These are phyloP conservation scores for Plestiodon gilberti DNA, from an alignment of 2,113 vertebrate species.

Conservation along the genomic window DNA sequence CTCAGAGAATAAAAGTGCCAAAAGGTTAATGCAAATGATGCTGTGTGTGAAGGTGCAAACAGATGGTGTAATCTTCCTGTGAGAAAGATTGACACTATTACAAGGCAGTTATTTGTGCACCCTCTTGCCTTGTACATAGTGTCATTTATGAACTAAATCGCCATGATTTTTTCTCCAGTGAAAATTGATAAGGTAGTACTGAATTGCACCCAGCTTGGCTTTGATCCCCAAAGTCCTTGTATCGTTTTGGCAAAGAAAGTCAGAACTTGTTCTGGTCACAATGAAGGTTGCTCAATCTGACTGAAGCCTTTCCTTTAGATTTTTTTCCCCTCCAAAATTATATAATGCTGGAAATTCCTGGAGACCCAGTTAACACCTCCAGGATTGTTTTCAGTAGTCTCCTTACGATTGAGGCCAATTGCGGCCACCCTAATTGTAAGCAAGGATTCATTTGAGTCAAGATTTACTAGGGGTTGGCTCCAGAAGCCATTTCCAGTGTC, in stretches of 20 bases:
- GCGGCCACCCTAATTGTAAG: neutral
- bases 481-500: neutral
- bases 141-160: conserved; percentile 60
- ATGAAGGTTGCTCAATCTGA: too few relatives aligned
- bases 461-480: neutral
- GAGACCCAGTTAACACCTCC: too few relatives aligned
- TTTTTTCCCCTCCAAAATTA: too few relatives aligned
- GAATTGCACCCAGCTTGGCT: conserved; percentile 39
- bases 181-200: conserved; percentile 48
- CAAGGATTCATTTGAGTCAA: neutral
- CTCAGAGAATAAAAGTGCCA: conserved; percentile 62
- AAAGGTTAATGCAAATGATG: conserved; percentile 65
- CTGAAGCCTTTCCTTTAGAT: too few relatives aligned
- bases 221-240: conserved; percentile 15
- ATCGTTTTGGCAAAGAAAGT: conserved; percentile 3
- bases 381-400: too few relatives aligned
- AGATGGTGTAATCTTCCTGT: conserved; percentile 73
- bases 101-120: conserved; percentile 68
- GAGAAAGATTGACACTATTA: conserved; percentile 71
- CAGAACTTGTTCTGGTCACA: neutral
- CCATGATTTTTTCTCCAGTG: conserved; percentile 35
- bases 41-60: conserved; percentile 67
- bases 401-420: too few relatives aligned
- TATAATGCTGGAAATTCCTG: too few relatives aligned
- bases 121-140: conserved; percentile 61